Base-by-base conservation (phyloP, 2,888 invertebrate genomes). In the Isoperla grammatica region DNA sequence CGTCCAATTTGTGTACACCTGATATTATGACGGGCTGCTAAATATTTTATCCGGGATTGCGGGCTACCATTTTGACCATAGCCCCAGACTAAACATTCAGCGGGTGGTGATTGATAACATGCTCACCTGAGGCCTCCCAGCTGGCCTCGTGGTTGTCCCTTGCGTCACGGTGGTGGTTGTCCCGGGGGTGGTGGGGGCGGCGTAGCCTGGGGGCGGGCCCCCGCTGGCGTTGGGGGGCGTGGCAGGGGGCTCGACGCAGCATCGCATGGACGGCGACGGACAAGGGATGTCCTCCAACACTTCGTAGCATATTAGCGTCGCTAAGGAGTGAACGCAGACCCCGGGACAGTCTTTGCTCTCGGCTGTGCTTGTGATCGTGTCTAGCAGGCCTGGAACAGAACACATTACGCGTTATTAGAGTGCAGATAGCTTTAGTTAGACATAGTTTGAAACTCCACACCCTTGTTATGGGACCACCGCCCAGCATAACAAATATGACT, bases 311-410 rank as follows among this genome's bases (percentile, higher is more conserved):
- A 93, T 88, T 62, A 93, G 76, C 1, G 93, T 87, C 1, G 94
- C 90, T 61, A 94, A 74, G 9, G 90, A 84, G 71, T 93, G 91
- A 63, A 92, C 88, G 74, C 94, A 94, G 60, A 88, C 85, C 1
- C 94, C 94, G 0, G 94, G 93, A 71, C 94, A 94, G 73, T 90
- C 87, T 75, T 89, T 88, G 61, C 86, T 82, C 73, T 90, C 88
- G 61, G 86, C 90, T 61, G 92, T 91, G 65, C 86, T 88, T 61
- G 92, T 90, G 71, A 93, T 83, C 23, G 90, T 87, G 70, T 92
- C 91, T 69, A 93, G 76, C 5, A 93, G 79, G 68, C 91, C 92
- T 92, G 78, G 0, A 29, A 29, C 29, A 29, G 29, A 8, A 8
- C 5, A 29, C 29, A n/a, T n/a, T n/a, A n/a, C n/a, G n/a, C n/a